Base-by-base conservation (phyloP, 2,888 invertebrate genomes). In the Griposia aprilina region DNA sequence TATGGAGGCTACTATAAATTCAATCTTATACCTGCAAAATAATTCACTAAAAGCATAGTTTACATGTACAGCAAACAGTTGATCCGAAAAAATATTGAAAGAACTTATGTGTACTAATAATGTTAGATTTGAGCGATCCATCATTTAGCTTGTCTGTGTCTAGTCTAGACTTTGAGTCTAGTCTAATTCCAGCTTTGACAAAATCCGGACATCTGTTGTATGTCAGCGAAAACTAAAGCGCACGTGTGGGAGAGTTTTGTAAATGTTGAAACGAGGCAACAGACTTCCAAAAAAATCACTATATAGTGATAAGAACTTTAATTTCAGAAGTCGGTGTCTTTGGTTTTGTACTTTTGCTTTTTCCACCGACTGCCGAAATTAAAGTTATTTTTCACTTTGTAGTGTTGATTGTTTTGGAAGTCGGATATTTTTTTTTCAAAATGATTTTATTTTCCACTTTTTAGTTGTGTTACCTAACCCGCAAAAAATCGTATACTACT, bases 101-200 rank as follows among this genome's bases (percentile, higher is more conserved):
- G 45, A 70, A 68, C 17, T 52, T 45, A 69, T 41, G 62, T 41
- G 45, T 45, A 55, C n/a, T 73, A 66, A 82, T 82, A 66, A 75
- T 55, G 23, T 50, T 66, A 59, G 62, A 74, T 76, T 69, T 66
- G 20, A 70, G 72, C 36, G 36, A 86, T 86, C 59, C 17, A 76
- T 84, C 81, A 84, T 65, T 52, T 30, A 52, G 36, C 8, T 50
- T 57, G 78, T 78, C 65, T 77, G 63, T 17, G 11, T 30, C 23
- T 30, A 15, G 76, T 83, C 72, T 83, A 86, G 83, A 84, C 79
- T n/a, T 11, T 59, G 8, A 26, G 79, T 76, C 67, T 65, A 48
- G 79, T 76, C 68, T 77, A 57, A 50, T 11, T 45, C 23, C 10
- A 52, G 26, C 65, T 71, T 57, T 80, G 45, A 52, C 48, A 13